Evolutionary conservation across 2,113 vertebrate genomes (phyloP).

Genomic region (Enhydra lutris): DNA sequence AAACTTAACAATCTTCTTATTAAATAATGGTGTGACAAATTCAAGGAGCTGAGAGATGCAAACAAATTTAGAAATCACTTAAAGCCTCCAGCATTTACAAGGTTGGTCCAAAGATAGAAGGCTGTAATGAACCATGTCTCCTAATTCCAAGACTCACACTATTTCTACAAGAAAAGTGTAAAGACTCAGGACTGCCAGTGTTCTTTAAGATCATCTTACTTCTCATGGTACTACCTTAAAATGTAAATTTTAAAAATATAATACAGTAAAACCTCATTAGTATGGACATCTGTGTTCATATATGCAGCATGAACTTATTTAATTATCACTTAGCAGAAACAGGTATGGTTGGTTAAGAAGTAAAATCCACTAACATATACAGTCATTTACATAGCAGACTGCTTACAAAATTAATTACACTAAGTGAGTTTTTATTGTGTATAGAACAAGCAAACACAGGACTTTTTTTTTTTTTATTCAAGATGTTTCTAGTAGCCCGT

Average conservation of each 20-base stretch:
- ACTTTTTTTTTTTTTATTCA: not conserved
- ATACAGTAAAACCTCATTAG: slow-evolving; percentile 1
- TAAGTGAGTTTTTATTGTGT: slow-evolving; percentile 12
- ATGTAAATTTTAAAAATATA: not conserved
- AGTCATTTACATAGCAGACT: not conserved
- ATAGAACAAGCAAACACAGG: slow-evolving; percentile 3
- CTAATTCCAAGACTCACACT: not conserved
- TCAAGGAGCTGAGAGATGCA: not conserved
- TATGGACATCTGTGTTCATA: not conserved
- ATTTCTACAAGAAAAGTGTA: not conserved
- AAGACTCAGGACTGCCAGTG: not conserved
- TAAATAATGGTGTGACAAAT: not conserved
- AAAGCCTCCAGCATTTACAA: not conserved
- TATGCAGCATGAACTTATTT: not conserved
- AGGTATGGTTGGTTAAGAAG: not conserved
- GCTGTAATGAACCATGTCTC: not conserved
- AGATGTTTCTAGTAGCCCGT: not conserved
- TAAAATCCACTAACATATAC: not conserved
- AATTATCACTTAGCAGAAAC: not conserved
- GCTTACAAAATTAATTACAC: not conserved
- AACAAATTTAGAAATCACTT: not conserved
- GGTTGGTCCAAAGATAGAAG: not conserved
- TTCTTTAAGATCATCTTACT: not conserved
- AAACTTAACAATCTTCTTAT: not conserved
- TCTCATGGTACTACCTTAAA: slow-evolving; percentile 2